These are phyloP conservation scores for Drosophila putrida DNA, from an alignment of 2,888 invertebrate genomes.

Conservation along the genomic window DNA sequence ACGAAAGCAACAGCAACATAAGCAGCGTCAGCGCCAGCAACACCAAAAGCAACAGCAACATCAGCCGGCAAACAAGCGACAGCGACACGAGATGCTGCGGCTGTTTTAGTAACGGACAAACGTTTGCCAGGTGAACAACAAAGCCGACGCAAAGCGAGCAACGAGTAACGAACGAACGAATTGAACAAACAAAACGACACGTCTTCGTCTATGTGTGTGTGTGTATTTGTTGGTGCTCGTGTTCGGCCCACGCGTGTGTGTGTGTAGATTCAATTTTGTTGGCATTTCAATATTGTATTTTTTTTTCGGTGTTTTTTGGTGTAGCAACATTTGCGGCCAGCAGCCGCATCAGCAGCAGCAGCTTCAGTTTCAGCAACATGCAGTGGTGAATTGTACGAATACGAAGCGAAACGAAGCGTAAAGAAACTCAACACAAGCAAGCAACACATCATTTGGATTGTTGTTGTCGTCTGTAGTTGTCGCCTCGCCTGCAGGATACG, in stretches of 20 bases:
- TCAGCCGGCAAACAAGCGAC: constrained; percentile 48
- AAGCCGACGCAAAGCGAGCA: constrained; percentile 47
- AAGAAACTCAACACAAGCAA: constrained; percentile 48
- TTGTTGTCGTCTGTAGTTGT: constrained; percentile 29
- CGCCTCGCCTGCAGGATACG: constrained; percentile 57
- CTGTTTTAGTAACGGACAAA: constrained; percentile 60
- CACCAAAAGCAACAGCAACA: constrained; percentile 21
- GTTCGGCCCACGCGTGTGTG: constrained; percentile 50
- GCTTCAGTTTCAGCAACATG: constrained; percentile 59
- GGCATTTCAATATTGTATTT: constrained; percentile 9
- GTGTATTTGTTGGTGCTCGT: constrained; percentile 23
- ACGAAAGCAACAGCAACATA: constrained; percentile 25
- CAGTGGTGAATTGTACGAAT: constrained; percentile 52
- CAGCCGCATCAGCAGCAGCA: constrained; percentile 48
- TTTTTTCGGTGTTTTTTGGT: constrained; percentile 30
- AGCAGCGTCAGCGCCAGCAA: constrained; percentile 5
- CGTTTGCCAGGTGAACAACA: constrained; percentile 76
- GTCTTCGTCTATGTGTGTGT: constrained; percentile 11
- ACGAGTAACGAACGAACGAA: constrained; percentile 25
- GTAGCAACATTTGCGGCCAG: constrained; percentile 58
- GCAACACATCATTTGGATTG: constrained; percentile 36
- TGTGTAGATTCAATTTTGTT: constrained; percentile 47
- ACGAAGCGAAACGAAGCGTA: constrained; percentile 31
- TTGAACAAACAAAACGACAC: background rate
- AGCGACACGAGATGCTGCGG: constrained; percentile 55